Evolutionary conservation across 2,888 invertebrate species (phyloP).

Genomic region (Halocaridina rubra): DNA sequence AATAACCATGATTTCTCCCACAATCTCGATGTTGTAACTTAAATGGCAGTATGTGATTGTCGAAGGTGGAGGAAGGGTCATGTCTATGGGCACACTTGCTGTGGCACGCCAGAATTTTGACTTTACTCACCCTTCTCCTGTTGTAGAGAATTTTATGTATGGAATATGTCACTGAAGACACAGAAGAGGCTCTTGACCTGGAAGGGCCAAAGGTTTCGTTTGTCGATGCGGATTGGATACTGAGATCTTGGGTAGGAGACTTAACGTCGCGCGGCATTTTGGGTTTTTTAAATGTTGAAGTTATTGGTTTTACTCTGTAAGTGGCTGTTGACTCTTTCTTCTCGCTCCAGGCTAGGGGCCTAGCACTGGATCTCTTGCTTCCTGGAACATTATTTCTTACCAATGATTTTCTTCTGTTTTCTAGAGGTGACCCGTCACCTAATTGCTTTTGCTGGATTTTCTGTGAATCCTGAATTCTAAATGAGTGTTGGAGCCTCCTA

Average conservation of each 20-base stretch:
- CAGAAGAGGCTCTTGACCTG: conserved; percentile 40
- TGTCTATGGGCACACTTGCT: too few relatives aligned
- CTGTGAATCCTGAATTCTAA: too few relatives aligned
- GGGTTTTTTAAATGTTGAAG: not conserved
- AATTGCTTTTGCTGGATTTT: too few relatives aligned
- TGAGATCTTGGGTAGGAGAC: conserved; percentile 12
- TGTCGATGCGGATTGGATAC: conserved; percentile 40
- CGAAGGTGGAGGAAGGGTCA: too few relatives aligned
- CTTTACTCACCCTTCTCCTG: conserved; percentile 46
- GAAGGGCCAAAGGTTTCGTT: conserved; percentile 37
- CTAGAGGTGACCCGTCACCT: too few relatives aligned
- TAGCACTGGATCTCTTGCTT: not conserved
- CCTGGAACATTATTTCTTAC: too few relatives aligned
- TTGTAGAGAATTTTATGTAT: conserved; percentile 21
- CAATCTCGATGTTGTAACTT: too few relatives aligned
- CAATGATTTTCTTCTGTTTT: too few relatives aligned
- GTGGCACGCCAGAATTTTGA: conserved; percentile 22
- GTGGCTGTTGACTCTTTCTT: not conserved
- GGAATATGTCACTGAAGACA: conserved; percentile 38
- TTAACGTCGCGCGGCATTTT: not conserved
- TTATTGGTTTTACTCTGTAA: not conserved
- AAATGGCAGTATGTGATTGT: too few relatives aligned
- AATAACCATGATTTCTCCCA: too few relatives aligned
- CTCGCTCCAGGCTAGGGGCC: conserved; percentile 27
- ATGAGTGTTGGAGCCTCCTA: conserved; percentile 26